A percentile compares a stretch with the other conserved stretches of the same genome.
phyloP scores from a whole-genome alignment of 2,113 vertebrate genomes.

The Pluvialis apricaria region DNA sequence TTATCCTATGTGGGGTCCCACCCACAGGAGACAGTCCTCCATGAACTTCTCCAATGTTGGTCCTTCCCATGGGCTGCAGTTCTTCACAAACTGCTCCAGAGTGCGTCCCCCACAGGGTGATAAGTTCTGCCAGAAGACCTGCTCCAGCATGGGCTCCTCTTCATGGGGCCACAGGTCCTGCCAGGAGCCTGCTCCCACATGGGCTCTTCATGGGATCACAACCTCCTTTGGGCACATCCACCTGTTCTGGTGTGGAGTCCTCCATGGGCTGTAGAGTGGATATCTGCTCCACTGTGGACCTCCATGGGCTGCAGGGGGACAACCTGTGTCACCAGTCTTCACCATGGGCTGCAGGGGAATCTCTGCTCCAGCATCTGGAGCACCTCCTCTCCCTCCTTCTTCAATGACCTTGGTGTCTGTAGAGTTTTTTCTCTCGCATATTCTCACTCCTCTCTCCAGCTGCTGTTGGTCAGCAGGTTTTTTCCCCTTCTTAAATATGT shows the following conservation, averaged over 20 bases:
- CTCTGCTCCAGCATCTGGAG: neutral
- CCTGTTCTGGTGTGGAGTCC: too few relatives aligned
- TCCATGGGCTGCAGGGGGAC: neutral
- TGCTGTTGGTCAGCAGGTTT: neutral
- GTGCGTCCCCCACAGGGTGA: neutral
- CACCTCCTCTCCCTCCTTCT: neutral
- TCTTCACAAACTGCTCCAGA: neutral
- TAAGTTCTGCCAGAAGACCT: neutral
- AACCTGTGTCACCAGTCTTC: neutral
- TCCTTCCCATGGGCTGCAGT: neutral
- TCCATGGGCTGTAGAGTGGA: too few relatives aligned
- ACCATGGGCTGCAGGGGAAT: neutral
- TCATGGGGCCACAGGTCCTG: neutral
- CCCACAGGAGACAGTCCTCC: neutral
- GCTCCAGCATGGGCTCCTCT: neutral
- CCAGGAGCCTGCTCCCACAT: too few relatives aligned
- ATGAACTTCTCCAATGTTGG: neutral
- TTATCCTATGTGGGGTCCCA: neutral
- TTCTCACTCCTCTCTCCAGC: neutral
- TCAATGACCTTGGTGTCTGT: neutral
- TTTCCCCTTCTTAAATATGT: neutral
- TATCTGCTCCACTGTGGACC: neutral
- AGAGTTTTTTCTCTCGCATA: neutral
- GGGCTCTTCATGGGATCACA: too few relatives aligned
- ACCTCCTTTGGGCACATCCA: too few relatives aligned